Percentiles rank a stretch among this genome's conserved stretches.
phyloP scores from a whole-genome alignment of 2,797 vertebrate genomes.

The Galagoides demidoff region DNA sequence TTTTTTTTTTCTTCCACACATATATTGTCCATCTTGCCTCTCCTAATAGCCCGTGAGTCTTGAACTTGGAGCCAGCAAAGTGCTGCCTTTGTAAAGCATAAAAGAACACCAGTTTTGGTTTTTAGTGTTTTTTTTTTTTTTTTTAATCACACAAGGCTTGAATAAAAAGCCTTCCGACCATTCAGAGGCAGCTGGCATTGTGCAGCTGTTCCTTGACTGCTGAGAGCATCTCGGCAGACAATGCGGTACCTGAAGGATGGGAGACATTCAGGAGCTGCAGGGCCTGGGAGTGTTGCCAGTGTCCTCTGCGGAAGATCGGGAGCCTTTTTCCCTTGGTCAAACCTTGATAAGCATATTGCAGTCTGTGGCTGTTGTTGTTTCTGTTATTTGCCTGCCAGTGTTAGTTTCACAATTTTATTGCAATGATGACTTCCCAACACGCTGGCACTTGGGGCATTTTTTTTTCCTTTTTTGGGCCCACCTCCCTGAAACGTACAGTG shows the following conservation, averaged over 20 bases:
- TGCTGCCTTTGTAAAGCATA: slow-evolving; percentile 85
- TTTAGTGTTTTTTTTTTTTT: background rate
- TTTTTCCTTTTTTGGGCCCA: slow-evolving; percentile 53
- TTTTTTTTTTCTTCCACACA: slow-evolving; percentile 78
- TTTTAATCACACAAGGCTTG: slow-evolving; percentile 78
- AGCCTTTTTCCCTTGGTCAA: slow-evolving; percentile 48
- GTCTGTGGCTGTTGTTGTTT: slow-evolving; percentile 50
- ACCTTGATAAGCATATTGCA: slow-evolving; percentile 84
- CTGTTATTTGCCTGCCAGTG: slow-evolving; percentile 69
- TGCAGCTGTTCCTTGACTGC: slow-evolving; percentile 84
- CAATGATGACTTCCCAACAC: slow-evolving; percentile 46
- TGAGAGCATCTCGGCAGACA: slow-evolving; percentile 84
- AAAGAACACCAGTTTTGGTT: slow-evolving; percentile 84
- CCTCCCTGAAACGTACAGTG: slow-evolving; percentile 63
- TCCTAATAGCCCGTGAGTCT: slow-evolving; percentile 84
- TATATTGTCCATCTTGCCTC: slow-evolving; percentile 79
- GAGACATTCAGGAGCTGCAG: slow-evolving; percentile 77
- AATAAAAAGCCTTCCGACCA: slow-evolving; percentile 82
- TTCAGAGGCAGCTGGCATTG: slow-evolving; percentile 84
- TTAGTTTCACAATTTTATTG: slow-evolving; percentile 83
- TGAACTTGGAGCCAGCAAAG: slow-evolving; percentile 86
- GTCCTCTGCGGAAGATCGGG: slow-evolving; percentile 64
- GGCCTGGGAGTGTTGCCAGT: slow-evolving; percentile 79
- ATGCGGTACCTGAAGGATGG: slow-evolving; percentile 85
- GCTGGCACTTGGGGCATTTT: slow-evolving; percentile 52